A percentile compares a stretch with the other conserved stretches of the same genome.
These are phyloP conservation scores for Antheraea pernyi DNA, from an alignment of 1,140 invertebrate genomes.

Conservation along the genomic window DNA sequence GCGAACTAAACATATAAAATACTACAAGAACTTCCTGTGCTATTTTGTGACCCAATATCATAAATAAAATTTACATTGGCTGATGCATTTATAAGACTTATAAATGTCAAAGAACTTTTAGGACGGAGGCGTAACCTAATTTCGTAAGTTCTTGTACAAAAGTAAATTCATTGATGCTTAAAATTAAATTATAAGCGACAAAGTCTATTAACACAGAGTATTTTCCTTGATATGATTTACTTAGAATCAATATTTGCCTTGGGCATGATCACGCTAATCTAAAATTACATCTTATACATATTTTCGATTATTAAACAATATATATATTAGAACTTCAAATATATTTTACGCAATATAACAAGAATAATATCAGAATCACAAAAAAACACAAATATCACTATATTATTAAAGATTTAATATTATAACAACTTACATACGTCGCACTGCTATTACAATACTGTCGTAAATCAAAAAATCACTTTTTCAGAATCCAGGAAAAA, in stretches of 20 bases:
- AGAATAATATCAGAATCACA: neutral
- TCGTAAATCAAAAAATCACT: no score
- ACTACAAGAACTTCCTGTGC: no score
- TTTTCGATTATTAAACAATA: no score
- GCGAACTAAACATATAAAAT: no score
- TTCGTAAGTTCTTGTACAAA: conserved; percentile 17
- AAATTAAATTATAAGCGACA: neutral
- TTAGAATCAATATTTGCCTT: conserved; percentile 39
- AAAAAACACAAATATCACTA: neutral
- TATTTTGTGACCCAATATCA: no score
- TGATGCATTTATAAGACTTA: conserved; percentile 9
- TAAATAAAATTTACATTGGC: no score
- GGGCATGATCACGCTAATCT: conserved; percentile 27
- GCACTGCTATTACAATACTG: no score
- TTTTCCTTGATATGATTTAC: conserved; percentile 45
- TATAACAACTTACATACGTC: neutral
- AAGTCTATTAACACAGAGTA: conserved; percentile 11
- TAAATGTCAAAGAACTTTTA: conserved; percentile 36
- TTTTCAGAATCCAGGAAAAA: no score
- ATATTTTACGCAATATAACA: neutral
- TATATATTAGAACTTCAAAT: neutral
- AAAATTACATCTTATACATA: neutral
- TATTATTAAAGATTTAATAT: neutral
- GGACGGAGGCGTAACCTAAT: conserved; percentile 54
- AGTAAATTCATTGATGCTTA: neutral